These are phyloP conservation scores for Pleuronectes platessa DNA, from an alignment of 2,113 vertebrate genomes.

Conservation along the genomic window DNA sequence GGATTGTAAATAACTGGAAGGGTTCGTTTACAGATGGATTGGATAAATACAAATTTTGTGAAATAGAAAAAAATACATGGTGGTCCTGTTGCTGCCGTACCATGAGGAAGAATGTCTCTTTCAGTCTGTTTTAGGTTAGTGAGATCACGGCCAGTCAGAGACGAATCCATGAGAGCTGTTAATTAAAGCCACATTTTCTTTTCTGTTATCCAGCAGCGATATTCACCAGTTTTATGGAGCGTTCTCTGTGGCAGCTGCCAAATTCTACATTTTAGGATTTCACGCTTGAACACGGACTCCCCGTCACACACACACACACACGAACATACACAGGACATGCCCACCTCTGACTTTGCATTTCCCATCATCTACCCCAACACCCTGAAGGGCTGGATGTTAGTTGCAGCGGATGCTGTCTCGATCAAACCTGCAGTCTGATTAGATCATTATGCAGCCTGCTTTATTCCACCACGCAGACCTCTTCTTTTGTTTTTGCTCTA, in stretches of 20 bases:
- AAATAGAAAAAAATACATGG: not conserved
- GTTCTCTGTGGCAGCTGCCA: constrained; percentile 65
- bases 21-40: constrained; percentile 7
- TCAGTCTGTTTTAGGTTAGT: constrained; percentile 73
- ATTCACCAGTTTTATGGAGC: constrained; percentile 67
- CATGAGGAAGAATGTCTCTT: constrained; percentile 35
- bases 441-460: constrained; percentile 23
- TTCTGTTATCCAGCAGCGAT: constrained; percentile 61
- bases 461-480: constrained; percentile 12
- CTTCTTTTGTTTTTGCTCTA: not conserved
- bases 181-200: constrained; percentile 66
- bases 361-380: constrained; percentile 38
- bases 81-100: constrained; percentile 36
- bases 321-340: constrained; percentile 1
- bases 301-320: constrained; percentile 7
- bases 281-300: constrained; percentile 30
- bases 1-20: constrained; percentile 1
- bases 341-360: constrained; percentile 54
- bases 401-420: constrained; percentile 10
- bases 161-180: constrained; percentile 61
- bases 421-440: constrained; percentile 42
- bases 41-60: too few relatives aligned
- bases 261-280: constrained; percentile 54
- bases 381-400: constrained; percentile 25
- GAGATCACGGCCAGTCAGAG: constrained; percentile 53